Evolutionary conservation across 2,113 vertebrate genomes (phyloP), one percentile per base, ranked within the genome.

Genomic region (rat (Rattus norvegicus)): DNA sequence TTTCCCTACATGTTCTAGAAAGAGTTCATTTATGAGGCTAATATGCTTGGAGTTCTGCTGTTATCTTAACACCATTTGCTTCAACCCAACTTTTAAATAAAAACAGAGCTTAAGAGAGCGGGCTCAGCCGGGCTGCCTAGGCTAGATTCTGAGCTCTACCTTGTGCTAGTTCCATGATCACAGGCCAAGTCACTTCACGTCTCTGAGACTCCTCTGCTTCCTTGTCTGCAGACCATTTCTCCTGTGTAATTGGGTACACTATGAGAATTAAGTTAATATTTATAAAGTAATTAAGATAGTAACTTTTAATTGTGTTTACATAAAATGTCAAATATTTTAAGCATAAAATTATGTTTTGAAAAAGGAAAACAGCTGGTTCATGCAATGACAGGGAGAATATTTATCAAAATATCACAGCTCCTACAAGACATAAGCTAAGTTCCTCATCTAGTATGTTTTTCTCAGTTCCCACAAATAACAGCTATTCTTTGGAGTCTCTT

Each of bases 301-400:
- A 17, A n/a, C 28, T 88, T 92, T 84, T 54, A 73, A 91, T 65
- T 91, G 24, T 72, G 20, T 47, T 91, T 89, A 81, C 86, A 47
- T 59, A 81, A 65, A 85, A 73, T 84, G 39, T 13, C 20, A 14
- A 43, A 47, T 73, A 39, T 61, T 88, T 85, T 47, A 70, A 90
- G 61, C 16, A 63, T 72, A 84, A 94, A 59, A 84, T n/a, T 72
- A 76, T 61, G 5, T 36, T 93, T 84, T 91, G 10, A 72, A 92
- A 79, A 88, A 79, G 81, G 28, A 6, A 14, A 95, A 91, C 3
- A 61, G 12, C 52, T 70, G 8, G 59, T 92, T 88, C 22, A 73
- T 70, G 69, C 7, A 63, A 84, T 12, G 14, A 92, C 81, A 95
- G 6, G 30, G 47, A 80, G 19, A 22, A 33, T 90, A 54, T 70